Evolutionary conservation across 2,797 vertebrate genomes (phyloP), one percentile per base, ranked within the genome.

Genomic region (Linurgus olivaceus): DNA sequence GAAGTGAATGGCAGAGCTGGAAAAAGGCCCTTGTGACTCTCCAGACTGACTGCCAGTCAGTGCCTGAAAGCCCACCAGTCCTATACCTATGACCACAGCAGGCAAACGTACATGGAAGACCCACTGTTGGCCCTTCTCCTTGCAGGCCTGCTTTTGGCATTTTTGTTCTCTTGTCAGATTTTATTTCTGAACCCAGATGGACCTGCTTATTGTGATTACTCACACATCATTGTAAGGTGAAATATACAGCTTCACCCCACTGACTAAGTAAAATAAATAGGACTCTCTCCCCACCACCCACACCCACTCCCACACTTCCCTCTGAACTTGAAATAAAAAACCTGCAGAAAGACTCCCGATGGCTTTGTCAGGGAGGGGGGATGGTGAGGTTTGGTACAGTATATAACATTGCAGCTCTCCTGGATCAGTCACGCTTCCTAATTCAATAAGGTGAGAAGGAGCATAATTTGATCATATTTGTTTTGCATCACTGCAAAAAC

Each of bases 401-500:
- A 98, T 98, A 98, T 98, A 98, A 97, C 98, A 98, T 98, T 98
- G 98, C 98, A 98, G 98, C 98, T 98, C 98, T 98, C 98, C 98
- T 98, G 98, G 99, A 99, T 99, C 99, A 98, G 99, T 99, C 99
- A 99, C 98, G 99, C 99, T 99, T 99, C 99, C 98, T 99, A 99
- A 99, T 99, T 99, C 99, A 99, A 99, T 99, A 99, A 99, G 99
- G 99, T 99, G 99, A 99, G 99, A 98, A 99, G 98, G 98, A 99
- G 98, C 99, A 98, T 99, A 98, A 99, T 99, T 99, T 99, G 99
- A 99, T 99, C 99, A 98, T 99, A 99, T 99, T 99, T 99, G 99
- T 99, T 99, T 99, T 99, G 99, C 99, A 99, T 99, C 98, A 98
- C 98, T 99, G 99, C 99, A 99, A 99, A 99, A 99, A 99, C 98